These are phyloP conservation scores for Blennius ocellaris DNA, from an alignment of 2,113 vertebrate genomes.

Conservation along the genomic window DNA sequence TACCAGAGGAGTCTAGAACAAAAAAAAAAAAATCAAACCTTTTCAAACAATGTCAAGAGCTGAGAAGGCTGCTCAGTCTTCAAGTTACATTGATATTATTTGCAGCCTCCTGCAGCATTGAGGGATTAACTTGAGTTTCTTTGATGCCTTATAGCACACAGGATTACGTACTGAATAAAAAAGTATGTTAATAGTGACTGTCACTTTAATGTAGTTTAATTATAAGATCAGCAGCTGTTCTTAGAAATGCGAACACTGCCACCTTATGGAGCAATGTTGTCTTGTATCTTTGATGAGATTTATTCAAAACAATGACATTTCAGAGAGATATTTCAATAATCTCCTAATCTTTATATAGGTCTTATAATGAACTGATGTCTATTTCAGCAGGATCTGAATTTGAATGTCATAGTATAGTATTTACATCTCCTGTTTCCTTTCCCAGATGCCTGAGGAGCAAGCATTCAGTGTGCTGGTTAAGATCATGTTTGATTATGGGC, in stretches of 20 bases:
- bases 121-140: background rate
- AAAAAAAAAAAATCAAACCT: constrained; percentile 8
- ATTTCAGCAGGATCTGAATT: background rate
- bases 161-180: too few species aligned
- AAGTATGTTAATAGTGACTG: background rate
- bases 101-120: background rate
- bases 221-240: background rate
- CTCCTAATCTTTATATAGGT: background rate
- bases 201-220: background rate
- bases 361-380: background rate
- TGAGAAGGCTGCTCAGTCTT: constrained; percentile 44
- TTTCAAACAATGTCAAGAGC: constrained; percentile 34
- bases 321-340: background rate
- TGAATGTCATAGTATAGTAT: background rate
- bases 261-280: constrained; percentile 51
- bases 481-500: constrained; percentile 99
- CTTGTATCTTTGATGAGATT: background rate
- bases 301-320: background rate
- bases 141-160: background rate
- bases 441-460: constrained; percentile 98
- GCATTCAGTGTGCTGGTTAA: constrained; percentile 99
- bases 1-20: constrained; percentile 24
- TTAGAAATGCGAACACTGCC: constrained; percentile 35
- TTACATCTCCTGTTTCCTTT: constrained; percentile 22
- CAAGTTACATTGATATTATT: constrained; percentile 29